Base-by-base conservation (phyloP, 1,140 invertebrate genomes). In the Heliconius himera region DNA sequence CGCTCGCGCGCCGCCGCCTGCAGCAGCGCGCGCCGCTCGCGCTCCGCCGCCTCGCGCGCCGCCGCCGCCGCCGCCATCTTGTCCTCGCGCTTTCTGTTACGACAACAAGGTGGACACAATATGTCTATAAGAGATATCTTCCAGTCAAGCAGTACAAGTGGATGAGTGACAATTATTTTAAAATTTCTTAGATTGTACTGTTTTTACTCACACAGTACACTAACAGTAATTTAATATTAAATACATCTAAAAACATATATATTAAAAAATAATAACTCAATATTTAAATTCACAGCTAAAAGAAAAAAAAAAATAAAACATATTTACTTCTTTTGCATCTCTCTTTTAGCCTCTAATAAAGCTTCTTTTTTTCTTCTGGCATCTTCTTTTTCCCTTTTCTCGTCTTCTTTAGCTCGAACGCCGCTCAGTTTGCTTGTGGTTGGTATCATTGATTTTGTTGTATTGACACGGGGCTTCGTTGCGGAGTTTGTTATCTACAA, bases 41-140 rank as follows among this genome's bases (percentile, higher is more conserved):
- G 74, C 49, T 93, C 91, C 0, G 91, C 90, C 20, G 85, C 84
- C 8, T 82, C 78, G 0, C 91, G 83, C 2, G 87, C 89, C 3
- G 91, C 90, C 0, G 91, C 91, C 8, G 92, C 92, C 0, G 91
- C 91, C 3, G 91, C 91, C 92, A 93, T 92, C 41, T 94, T 94
- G 75, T 94, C 91, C 82, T 94, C 92, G 11, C 92, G 85, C 74
- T 91, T 92, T 46, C 92, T 93, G 29, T 3, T 46, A 46, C 41
- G 13, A 46, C 5, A 33, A 33, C 5, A 33, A 33, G 29, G 29
- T 33, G 29, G 29, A n/a, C n/a, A n/a, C n/a, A n/a, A n/a, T n/a
- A n/a, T n/a, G n/a, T n/a, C n/a, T n/a, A n/a, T n/a, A n/a, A n/a
- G n/a, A n/a, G n/a, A n/a, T n/a, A 1, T 41, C 9, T 41, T 41